phyloP scores from a whole-genome alignment of 2,113 vertebrate species.

The Erythrocercus mccallii region DNA sequence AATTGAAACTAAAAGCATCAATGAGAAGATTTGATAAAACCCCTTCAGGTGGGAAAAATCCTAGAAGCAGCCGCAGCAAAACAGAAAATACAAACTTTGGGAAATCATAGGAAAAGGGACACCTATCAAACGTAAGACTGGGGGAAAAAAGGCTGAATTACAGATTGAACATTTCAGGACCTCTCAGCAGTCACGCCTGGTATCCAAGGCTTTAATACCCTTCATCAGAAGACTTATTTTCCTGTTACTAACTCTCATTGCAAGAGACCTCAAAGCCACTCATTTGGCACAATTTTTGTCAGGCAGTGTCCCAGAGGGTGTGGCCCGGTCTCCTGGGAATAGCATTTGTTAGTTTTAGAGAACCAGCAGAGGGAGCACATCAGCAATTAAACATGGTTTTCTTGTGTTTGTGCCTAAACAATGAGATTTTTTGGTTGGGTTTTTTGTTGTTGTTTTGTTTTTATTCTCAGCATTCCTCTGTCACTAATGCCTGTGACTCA shows the following conservation, averaged over 20 bases:
- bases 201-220: background rate
- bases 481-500: constrained; percentile 30
- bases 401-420: constrained; percentile 39
- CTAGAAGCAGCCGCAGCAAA: background rate
- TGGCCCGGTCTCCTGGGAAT: constrained; percentile 6
- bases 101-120: background rate
- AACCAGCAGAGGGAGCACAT: constrained; percentile 68
- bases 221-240: background rate
- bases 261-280: background rate
- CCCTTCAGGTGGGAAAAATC: background rate
- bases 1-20: constrained; percentile 14
- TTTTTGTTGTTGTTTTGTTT: constrained; percentile 32
- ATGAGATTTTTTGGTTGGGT: constrained; percentile 14
- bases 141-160: background rate
- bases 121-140: background rate
- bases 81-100: background rate
- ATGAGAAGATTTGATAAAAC: background rate
- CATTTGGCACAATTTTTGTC: background rate
- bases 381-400: constrained; percentile 50
- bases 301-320: constrained; percentile 36
- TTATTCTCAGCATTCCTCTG: constrained; percentile 43
- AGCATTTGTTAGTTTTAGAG: background rate
- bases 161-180: background rate
- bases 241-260: background rate
- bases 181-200: background rate